These are phyloP conservation scores for Leptopilina drosophilae DNA, from an alignment of 2,888 invertebrate genomes.

Conservation along the genomic window DNA sequence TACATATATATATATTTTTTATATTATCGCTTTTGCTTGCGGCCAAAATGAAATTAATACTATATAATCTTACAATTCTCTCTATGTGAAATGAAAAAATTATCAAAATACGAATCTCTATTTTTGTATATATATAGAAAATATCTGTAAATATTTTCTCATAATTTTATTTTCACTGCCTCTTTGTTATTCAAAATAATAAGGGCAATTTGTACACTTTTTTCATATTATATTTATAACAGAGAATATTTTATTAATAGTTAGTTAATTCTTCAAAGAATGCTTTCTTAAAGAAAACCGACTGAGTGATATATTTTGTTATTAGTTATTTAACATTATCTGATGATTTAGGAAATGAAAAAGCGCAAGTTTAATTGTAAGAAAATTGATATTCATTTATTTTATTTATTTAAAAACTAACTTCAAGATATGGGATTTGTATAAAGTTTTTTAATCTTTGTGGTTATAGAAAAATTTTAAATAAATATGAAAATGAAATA, in stretches of 20 bases:
- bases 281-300: no score
- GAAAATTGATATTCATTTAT: background rate
- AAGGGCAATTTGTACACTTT: no score
- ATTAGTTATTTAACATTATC: no score
- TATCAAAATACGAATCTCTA: background rate
- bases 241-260: no score
- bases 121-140: background rate
- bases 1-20: conserved; percentile 19
- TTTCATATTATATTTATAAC: no score
- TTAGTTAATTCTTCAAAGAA: no score
- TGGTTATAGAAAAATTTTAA: conserved; percentile 1
- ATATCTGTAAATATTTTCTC: conserved; percentile 25
- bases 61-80: background rate
- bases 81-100: background rate
- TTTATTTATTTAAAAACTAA: conserved; percentile 5
- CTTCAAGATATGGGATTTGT: conserved; percentile 19
- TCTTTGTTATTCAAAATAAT: background rate
- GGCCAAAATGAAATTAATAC: background rate
- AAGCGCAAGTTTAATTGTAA: background rate
- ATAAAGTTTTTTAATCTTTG: conserved; percentile 10
- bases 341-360: background rate
- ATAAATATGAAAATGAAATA: conserved; percentile 10
- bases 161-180: background rate
- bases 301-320: no score
- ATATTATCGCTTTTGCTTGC: conserved; percentile 12